Evolutionary conservation across 2,113 vertebrate genomes (phyloP).

Genomic region (Trematocara nigrifrons): DNA sequence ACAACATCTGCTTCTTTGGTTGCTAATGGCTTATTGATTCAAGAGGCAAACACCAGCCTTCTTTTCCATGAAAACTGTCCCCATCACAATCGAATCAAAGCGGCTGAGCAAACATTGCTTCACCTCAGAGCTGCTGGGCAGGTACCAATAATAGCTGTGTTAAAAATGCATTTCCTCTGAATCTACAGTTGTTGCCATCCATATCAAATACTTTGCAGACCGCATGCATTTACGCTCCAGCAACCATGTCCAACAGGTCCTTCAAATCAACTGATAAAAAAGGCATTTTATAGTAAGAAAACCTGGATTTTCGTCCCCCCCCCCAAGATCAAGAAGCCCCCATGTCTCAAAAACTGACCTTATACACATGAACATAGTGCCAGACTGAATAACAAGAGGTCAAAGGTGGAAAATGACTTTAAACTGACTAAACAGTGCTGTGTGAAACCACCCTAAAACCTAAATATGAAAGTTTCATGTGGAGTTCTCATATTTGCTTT

Average conservation of each 20-base stretch:
- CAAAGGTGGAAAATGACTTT: background rate
- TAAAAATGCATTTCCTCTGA: background rate
- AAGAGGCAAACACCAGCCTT: slow-evolving; percentile 8
- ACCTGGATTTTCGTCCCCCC: fast-evolving
- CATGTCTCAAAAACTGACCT: background rate
- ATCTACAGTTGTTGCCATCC: background rate
- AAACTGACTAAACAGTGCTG: background rate
- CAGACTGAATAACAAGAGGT: background rate
- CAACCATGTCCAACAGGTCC: background rate
- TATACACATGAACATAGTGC: background rate
- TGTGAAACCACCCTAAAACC: background rate
- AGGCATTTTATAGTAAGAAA: background rate
- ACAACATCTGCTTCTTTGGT: slow-evolving; percentile 52
- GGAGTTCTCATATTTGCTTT: background rate
- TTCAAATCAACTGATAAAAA: background rate
- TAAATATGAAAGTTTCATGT: background rate
- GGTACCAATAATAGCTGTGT: slow-evolving; percentile 27
- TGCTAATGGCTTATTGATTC: slow-evolving; percentile 75
- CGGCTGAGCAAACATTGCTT: slow-evolving; percentile 49
- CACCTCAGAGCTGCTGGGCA: slow-evolving; percentile 24
- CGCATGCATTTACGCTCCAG: background rate
- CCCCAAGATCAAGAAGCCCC: background rate
- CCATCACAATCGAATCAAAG: slow-evolving; percentile 28
- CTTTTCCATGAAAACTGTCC: background rate
- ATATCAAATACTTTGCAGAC: background rate